Percentiles rank a stretch among this genome's conserved stretches.
These are phyloP conservation scores for Cataglyphis albicans DNA, from an alignment of 2,888 invertebrate species.

Conservation along the genomic window DNA sequence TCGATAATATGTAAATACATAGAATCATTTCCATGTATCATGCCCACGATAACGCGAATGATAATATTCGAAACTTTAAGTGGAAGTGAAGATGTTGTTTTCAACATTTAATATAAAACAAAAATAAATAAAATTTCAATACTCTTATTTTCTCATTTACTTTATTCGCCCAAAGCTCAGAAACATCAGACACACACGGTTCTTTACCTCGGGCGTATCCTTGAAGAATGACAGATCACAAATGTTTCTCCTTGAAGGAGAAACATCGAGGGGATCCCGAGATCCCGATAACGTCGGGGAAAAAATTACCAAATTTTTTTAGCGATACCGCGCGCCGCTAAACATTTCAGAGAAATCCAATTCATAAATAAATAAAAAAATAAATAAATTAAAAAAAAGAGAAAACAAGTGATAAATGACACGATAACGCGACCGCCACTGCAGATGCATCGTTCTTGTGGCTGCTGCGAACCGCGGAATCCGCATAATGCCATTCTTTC, in stretches of 20 bases:
- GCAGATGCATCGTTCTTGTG: conserved; percentile 49
- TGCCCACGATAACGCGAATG: neutral
- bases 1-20: neutral
- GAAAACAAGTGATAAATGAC: conserved; percentile 50
- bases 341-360: conserved; percentile 60
- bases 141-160: neutral
- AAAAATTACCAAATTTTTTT: conserved; percentile 45
- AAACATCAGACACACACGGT: neutral
- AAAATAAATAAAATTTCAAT: conserved; percentile 9
- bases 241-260: conserved; percentile 42
- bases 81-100: neutral
- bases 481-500: conserved; percentile 73
- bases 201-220: conserved; percentile 21
- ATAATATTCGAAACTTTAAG: neutral
- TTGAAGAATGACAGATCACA: conserved; percentile 30
- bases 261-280: conserved; percentile 26
- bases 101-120: neutral
- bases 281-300: conserved; percentile 38
- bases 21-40: neutral
- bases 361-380: conserved; percentile 26
- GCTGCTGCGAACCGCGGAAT: conserved; percentile 38
- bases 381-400: conserved; percentile 16
- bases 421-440: conserved; percentile 49
- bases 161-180: neutral
- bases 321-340: neutral